Percentiles rank a stretch among this genome's conserved stretches.
phyloP scores from a whole-genome alignment of 2,888 invertebrate genomes.

The Hymenopus coronatus region DNA sequence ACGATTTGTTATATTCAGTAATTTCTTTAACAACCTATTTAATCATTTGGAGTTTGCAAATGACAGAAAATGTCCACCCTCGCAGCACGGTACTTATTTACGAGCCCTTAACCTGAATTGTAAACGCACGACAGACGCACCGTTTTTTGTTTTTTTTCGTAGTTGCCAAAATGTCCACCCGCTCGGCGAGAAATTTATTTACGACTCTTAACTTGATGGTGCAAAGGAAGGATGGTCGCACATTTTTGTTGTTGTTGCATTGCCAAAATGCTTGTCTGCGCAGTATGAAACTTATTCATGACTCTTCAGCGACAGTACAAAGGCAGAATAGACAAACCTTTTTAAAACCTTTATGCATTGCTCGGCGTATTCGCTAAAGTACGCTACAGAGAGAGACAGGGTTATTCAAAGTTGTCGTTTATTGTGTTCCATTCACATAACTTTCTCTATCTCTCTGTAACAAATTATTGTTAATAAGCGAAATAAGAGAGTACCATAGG shows the following conservation, averaged over 20 bases:
- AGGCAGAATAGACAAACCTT: neutral
- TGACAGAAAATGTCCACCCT: neutral
- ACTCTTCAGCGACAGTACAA: neutral
- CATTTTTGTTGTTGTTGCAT: neutral
- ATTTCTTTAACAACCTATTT: too few species aligned
- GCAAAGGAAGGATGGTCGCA: neutral
- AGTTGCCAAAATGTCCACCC: neutral
- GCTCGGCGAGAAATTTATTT: neutral
- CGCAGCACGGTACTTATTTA: neutral
- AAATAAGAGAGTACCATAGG: too few species aligned
- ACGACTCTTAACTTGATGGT: neutral
- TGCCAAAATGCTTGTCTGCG: neutral
- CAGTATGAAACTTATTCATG: neutral
- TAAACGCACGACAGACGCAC: neutral
- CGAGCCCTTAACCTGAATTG: neutral
- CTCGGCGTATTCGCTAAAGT: too few species aligned
- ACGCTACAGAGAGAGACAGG: too few species aligned
- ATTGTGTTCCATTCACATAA: too few species aligned
- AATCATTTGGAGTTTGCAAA: neutral
- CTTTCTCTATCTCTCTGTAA: too few species aligned
- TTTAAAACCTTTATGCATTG: too few species aligned
- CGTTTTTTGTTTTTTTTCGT: too few species aligned
- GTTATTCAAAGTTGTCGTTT: too few species aligned
- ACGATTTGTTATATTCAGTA: too few species aligned
- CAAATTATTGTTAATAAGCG: too few species aligned